Percentiles rank a stretch among this genome's conserved stretches.
Conservation (phyloP, 2,888 invertebrate genomes). For the Pristionchus japonicus region DNA sequence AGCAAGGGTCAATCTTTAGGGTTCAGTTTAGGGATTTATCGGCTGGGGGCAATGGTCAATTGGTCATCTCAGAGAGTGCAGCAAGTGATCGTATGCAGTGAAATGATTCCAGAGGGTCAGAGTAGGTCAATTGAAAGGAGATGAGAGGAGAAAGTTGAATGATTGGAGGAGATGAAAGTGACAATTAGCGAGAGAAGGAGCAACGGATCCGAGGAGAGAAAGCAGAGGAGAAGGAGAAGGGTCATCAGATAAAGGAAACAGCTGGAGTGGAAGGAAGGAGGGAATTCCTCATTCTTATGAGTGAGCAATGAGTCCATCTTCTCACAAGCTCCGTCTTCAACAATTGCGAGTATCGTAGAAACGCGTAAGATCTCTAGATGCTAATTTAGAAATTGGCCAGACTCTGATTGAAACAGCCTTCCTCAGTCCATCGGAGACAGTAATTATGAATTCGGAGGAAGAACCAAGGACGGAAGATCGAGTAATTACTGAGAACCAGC, state of each 20-base stretch:
- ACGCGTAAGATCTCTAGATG: not conserved
- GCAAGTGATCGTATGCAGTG: not conserved
- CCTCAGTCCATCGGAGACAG: not conserved
- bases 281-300: not conserved
- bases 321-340: too few relatives aligned
- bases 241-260: conserved; percentile 18
- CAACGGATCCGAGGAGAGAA: conserved; percentile 5
- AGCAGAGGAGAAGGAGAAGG: not conserved
- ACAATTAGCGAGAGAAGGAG: conserved; percentile 6
- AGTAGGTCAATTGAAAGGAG: conserved; percentile 25
- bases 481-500: not conserved
- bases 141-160: conserved; percentile 23
- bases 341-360: too few relatives aligned
- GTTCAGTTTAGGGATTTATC: not conserved
- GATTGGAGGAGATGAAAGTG: conserved; percentile 34
- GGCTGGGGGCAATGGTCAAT: not conserved
- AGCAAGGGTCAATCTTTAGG: too few relatives aligned
- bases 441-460: not conserved
- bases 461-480: not conserved
- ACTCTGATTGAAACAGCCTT: not conserved
- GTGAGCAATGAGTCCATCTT: too few relatives aligned
- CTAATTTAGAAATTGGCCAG: not conserved
- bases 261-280: not conserved
- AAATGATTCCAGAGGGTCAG: conserved; percentile 19
- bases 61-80: not conserved